A percentile compares a stretch with the other conserved stretches of the same genome.
These are phyloP conservation scores for Mycetomoellerius zeteki DNA, from an alignment of 1,140 invertebrate species.

Conservation along the genomic window DNA sequence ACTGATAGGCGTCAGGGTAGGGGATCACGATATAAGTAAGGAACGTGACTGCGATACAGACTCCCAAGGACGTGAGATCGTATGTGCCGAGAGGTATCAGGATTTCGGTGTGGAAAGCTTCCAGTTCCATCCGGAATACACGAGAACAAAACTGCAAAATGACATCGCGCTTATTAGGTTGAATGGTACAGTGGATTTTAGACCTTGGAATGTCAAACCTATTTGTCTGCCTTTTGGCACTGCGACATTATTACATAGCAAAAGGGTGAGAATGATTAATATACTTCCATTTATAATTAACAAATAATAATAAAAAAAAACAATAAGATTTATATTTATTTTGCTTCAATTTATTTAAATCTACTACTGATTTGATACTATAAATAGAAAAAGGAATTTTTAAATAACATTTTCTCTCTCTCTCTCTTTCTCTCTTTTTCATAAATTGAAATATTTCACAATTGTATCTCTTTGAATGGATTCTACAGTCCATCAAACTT, in stretches of 20 bases:
- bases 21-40: constrained; percentile 88
- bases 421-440: too few species aligned
- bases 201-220: constrained; percentile 86
- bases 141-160: constrained; percentile 84
- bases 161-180: constrained; percentile 90
- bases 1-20: constrained; percentile 87
- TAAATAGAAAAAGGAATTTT: background rate
- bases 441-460: background rate
- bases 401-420: background rate
- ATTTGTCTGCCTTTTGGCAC: constrained; percentile 88
- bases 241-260: constrained; percentile 58
- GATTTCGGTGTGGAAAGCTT: constrained; percentile 88
- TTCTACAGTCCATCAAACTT: background rate
- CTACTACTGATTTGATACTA: background rate
- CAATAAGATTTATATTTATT: background rate
- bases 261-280: constrained; percentile 72
- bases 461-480: background rate
- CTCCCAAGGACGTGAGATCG: constrained; percentile 76
- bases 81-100: constrained; percentile 88
- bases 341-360: background rate
- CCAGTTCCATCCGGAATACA: constrained; percentile 88
- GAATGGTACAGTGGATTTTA: constrained; percentile 85
- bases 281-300: too few species aligned
- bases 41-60: constrained; percentile 88
- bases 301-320: background rate